Conservation (phyloP, 2,113 vertebrate genomes). For the Octodon degus region DNA sequence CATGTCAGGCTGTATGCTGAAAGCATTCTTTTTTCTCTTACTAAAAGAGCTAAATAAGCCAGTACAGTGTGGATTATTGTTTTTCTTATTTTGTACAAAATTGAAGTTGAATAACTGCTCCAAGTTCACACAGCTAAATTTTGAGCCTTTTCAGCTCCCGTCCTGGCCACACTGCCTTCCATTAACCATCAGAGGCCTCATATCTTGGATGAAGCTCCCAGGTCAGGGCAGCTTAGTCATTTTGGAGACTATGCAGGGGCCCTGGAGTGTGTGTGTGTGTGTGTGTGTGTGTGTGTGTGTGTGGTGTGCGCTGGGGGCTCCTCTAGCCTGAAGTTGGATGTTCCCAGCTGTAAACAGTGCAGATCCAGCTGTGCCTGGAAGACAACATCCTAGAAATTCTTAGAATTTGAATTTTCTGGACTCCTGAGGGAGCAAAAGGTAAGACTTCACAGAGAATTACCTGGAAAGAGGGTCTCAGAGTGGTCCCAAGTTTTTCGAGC, state of each 20-base stretch:
- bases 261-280: not conserved
- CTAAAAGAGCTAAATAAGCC: not conserved
- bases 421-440: not conserved
- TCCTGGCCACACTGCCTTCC: not conserved
- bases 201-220: fast-evolving
- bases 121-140: not conserved
- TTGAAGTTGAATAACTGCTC: not conserved
- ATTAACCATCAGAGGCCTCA: not conserved
- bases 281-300: not conserved
- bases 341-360: not conserved
- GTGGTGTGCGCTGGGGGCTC: not conserved
- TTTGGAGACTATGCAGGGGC: not conserved
- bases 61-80: not conserved
- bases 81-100: constrained; percentile 22
- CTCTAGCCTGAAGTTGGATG: not conserved
- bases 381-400: constrained; percentile 1
- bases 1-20: not conserved
- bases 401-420: not conserved
- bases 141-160: not conserved
- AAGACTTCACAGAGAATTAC: not conserved
- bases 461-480: not conserved
- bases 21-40: not conserved
- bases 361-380: not conserved
- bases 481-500: not conserved
- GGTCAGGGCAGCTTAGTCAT: not conserved